Conservation (phyloP, 2,888 invertebrate genomes). For the Isotomurus palustris region DNA sequence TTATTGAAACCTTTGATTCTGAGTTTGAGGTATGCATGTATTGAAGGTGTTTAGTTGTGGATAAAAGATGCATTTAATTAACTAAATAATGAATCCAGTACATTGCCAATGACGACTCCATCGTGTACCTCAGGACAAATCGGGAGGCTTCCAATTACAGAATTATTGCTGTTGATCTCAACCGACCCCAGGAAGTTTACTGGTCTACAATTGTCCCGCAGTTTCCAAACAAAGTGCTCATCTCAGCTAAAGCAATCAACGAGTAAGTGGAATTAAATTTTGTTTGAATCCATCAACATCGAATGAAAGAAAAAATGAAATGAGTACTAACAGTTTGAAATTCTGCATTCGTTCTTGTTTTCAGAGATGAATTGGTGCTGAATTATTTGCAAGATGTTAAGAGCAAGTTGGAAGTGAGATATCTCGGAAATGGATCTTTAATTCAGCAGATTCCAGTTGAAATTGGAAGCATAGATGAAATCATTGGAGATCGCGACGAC, state of each 20-base stretch:
- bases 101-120: constrained; percentile 76
- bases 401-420: constrained; percentile 78
- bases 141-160: constrained; percentile 87
- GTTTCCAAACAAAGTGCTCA: constrained; percentile 77
- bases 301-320: not conserved
- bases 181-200: constrained; percentile 64
- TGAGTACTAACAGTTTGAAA: not conserved
- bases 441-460: constrained; percentile 71
- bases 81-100: constrained; percentile 71
- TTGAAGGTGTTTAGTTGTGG: too few relatives aligned
- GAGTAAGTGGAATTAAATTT: constrained; percentile 50
- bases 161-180: constrained; percentile 75
- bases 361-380: constrained; percentile 68
- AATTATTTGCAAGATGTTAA: constrained; percentile 93
- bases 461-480: constrained; percentile 77
- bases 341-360: not conserved
- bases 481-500: constrained; percentile 76
- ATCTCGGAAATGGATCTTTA: constrained; percentile 64
- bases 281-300: not conserved
- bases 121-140: constrained; percentile 74
- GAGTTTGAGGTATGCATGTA: constrained; percentile 72
- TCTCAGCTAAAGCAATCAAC: constrained; percentile 80
- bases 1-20: constrained; percentile 83
- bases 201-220: constrained; percentile 82
- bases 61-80: too few relatives aligned